Conservation (phyloP, 2,113 vertebrate genomes). For the Colinus virginianus region DNA sequence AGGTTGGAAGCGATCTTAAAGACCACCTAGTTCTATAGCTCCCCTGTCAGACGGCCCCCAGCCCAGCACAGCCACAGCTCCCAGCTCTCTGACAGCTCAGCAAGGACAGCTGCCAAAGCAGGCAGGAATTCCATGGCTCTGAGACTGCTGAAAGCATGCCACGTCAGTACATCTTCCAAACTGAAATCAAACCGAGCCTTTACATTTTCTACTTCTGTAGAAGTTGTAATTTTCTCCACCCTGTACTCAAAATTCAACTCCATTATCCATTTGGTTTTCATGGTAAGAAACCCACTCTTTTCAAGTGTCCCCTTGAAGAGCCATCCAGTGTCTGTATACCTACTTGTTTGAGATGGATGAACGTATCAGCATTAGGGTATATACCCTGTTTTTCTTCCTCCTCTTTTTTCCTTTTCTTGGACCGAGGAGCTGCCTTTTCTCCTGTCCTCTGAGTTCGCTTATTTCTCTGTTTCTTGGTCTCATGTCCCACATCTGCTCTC, state of each 20-base stretch:
- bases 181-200: background rate
- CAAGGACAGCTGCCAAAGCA: background rate
- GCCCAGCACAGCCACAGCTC: background rate
- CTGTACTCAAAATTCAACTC: background rate
- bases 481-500: constrained; percentile 81
- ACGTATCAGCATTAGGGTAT: constrained; percentile 79
- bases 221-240: background rate
- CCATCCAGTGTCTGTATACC: background rate
- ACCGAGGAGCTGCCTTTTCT: constrained; percentile 86
- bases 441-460: constrained; percentile 82
- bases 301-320: background rate
- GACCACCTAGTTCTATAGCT: no score
- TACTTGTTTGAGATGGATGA: constrained; percentile 93
- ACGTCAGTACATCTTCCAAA: background rate
- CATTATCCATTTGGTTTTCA: background rate
- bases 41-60: background rate
- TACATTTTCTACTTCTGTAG: background rate
- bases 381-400: constrained; percentile 88
- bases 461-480: constrained; percentile 88
- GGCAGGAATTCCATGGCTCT: background rate
- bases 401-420: constrained; percentile 92
- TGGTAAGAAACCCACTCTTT: background rate
- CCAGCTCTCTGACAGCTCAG: background rate
- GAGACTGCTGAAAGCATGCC: background rate
- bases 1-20: no score